Conservation (phyloP, 2,797 vertebrate genomes). For the Otolemur crassicaudatus region DNA sequence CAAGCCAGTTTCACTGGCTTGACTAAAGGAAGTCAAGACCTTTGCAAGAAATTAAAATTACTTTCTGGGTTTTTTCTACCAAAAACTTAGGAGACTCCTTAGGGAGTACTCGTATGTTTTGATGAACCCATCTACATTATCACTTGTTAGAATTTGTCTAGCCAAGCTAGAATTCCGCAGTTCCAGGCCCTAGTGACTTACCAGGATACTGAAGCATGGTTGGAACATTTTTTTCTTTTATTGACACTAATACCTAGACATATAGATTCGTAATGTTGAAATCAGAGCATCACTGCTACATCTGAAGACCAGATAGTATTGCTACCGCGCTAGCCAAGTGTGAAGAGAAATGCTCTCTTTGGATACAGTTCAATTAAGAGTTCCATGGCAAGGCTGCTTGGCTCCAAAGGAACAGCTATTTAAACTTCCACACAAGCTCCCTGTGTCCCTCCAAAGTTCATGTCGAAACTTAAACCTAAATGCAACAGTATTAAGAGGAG, state of each 20-base stretch:
- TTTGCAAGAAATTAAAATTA: neutral
- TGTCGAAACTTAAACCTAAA: neutral
- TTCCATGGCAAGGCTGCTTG: neutral
- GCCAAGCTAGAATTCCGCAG: neutral
- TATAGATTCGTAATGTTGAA: neutral
- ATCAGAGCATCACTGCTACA: neutral
- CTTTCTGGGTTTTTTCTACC: neutral
- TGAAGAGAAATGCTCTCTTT: neutral
- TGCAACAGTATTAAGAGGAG: neutral
- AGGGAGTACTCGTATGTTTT: neutral
- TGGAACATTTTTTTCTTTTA: neutral
- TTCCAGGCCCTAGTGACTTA: neutral
- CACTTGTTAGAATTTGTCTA: neutral
- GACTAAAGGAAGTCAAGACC: neutral
- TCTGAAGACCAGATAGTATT: neutral
- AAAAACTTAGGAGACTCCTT: neutral
- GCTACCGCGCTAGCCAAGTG: neutral
- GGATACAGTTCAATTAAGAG: neutral
- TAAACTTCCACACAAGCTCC: neutral
- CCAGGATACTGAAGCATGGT: neutral
- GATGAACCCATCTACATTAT: neutral
- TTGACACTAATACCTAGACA: neutral
- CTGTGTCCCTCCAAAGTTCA: neutral
- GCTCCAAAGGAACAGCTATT: neutral
- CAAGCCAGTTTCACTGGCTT: neutral